Conservation (phyloP, 2,888 invertebrate genomes). For the Colostygia pectinataria region DNA sequence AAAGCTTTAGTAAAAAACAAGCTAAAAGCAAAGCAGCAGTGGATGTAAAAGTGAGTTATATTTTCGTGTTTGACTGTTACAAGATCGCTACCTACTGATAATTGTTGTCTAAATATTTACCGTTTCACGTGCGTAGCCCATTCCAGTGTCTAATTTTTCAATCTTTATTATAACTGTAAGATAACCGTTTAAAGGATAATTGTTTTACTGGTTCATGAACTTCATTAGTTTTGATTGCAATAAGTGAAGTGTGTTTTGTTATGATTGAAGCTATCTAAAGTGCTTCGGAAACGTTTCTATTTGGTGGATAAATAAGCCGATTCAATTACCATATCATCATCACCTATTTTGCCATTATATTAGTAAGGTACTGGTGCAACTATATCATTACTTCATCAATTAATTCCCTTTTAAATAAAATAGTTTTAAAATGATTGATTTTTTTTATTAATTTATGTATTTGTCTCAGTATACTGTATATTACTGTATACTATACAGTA, state of each 20-base stretch:
- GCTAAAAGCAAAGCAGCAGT: slow-evolving; percentile 36
- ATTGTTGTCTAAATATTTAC: slow-evolving; percentile 79
- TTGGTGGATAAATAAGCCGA: too few relatives aligned
- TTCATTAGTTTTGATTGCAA: slow-evolving; percentile 16
- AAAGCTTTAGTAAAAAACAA: not conserved
- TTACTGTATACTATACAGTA: too few relatives aligned
- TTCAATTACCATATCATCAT: too few relatives aligned
- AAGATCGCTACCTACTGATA: slow-evolving; percentile 68
- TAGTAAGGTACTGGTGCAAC: too few relatives aligned
- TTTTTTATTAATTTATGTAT: too few relatives aligned
- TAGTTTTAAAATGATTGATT: too few relatives aligned
- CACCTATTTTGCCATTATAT: too few relatives aligned
- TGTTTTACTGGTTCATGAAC: slow-evolving; percentile 19
- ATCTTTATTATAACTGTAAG: slow-evolving; percentile 35
- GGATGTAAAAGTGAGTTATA: slow-evolving; percentile 26
- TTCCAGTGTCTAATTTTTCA: slow-evolving; percentile 52
- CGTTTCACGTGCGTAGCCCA: slow-evolving; percentile 59
- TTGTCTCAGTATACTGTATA: too few relatives aligned
- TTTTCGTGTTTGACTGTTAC: slow-evolving; percentile 41
- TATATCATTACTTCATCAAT: too few relatives aligned
- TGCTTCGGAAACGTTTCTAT: too few relatives aligned
- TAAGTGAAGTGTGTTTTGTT: not conserved
- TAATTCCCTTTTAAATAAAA: too few relatives aligned
- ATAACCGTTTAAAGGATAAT: slow-evolving; percentile 18
- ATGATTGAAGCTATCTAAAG: not conserved